Base-by-base conservation (phyloP, 1,140 invertebrate genomes). In the Chymomyza costata region DNA sequence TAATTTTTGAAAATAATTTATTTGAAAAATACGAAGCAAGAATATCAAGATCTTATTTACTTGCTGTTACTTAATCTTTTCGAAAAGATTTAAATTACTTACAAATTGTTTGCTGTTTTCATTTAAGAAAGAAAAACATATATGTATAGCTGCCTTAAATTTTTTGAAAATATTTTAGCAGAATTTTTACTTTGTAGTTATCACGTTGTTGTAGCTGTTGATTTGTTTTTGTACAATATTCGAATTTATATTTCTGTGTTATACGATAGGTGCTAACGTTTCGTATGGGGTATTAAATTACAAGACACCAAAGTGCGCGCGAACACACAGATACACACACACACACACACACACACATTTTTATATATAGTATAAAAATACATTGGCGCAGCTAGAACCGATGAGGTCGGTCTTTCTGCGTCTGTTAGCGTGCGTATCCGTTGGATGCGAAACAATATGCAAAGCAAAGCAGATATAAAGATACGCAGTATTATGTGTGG, bases 251-350 rank as follows among this genome's bases (percentile, higher is more conserved):
- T 54, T 50, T 38, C 51, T 61, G 53, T 60, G 78, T 78, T 59
- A 82, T 78, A 65, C 59, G 78, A 82, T 82, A 82, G 70, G 54
- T 73, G 78, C 56, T 71, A 76, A 55, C 78, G 68, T 65, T 65
- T 74, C 74, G 57, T 66, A 58, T 43, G 49, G 56, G 71, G 78
- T 82, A 82, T 82, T 82, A 53, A 82, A 78, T 82, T 82, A 78
- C 78, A 67, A 68, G 73, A 78, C 73, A 80, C 73, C 73, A 80
- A 80, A 78, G 73, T 78, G 67, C 73, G 73, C 73, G 67, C 73
- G 67, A 78, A 80, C 59, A 67, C 67, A 59, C 63, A 57, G 54
- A 51, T 67, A 47, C 41, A 44, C 53, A 63, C 49, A 48, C 37
- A 54, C 21, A 47, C 45, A 48, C 37, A 38, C 43, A 48, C 18